Evolutionary conservation across 2,113 vertebrate species (phyloP).

Genomic region (Pygoscelis antarcticus): DNA sequence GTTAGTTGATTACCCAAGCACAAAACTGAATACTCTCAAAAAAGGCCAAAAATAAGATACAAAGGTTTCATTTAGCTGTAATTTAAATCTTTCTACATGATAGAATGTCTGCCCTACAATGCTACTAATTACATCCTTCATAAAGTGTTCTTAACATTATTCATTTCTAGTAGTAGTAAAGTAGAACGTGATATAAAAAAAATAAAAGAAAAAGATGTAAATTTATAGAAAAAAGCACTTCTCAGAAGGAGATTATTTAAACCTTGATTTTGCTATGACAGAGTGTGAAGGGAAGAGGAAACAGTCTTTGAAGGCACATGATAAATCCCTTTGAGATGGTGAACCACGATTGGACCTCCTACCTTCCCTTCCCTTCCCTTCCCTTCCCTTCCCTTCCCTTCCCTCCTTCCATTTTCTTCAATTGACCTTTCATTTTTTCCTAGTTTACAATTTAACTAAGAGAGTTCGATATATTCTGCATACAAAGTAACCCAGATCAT

Average conservation of each 20-base stretch:
- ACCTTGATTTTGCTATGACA: background rate
- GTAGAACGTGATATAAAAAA: background rate
- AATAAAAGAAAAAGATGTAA: background rate
- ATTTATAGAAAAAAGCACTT: background rate
- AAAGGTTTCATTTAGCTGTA: background rate
- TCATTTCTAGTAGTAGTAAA: background rate
- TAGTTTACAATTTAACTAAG: background rate
- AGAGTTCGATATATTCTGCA: background rate
- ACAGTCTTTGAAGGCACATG: background rate
- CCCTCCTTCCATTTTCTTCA: background rate
- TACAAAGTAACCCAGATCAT: background rate
- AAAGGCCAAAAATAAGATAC: background rate
- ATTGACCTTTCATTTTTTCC: background rate
- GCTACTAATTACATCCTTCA: background rate
- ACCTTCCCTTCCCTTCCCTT: background rate
- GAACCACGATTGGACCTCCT: background rate
- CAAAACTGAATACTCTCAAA: background rate
- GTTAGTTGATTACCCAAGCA: background rate
- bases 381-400: background rate
- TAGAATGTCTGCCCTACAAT: background rate
- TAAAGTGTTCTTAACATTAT: background rate
- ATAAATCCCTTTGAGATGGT: background rate
- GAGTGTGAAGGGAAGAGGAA: background rate
- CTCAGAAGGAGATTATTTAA: background rate
- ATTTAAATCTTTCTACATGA: background rate